These are phyloP conservation scores for Ammodytes dubius DNA, from an alignment of 2,113 vertebrate species.

Conservation along the genomic window DNA sequence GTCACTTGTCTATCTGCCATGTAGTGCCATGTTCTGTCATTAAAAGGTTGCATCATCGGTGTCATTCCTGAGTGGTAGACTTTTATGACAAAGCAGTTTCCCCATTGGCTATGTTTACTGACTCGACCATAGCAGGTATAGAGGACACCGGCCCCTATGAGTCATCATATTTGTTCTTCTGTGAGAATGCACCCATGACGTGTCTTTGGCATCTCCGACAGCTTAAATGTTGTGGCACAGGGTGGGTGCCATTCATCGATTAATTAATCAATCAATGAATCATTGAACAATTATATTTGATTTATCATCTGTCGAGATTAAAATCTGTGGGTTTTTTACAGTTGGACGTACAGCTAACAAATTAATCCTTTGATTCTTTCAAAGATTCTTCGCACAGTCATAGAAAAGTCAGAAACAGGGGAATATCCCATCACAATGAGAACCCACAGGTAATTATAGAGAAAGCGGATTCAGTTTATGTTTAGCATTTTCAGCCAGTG, in stretches of 20 bases:
- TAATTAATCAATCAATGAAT: background rate
- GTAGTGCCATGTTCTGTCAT: constrained; percentile 46
- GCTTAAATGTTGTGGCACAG: background rate
- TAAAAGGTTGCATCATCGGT: constrained; percentile 54
- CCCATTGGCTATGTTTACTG: constrained; percentile 24
- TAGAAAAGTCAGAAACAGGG: background rate
- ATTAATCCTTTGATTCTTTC: background rate
- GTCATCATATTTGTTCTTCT: constrained; percentile 29
- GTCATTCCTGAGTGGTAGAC: constrained; percentile 56
- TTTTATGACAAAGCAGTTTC: constrained; percentile 22
- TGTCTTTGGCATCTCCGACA: background rate
- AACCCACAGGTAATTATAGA: background rate
- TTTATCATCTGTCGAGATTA: background rate
- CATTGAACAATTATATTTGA: background rate
- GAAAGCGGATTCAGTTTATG: background rate
- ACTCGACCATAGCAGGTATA: constrained; percentile 30
- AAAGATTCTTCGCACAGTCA: background rate
- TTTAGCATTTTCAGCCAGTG: background rate
- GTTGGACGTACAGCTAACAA: background rate
- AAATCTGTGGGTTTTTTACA: background rate
- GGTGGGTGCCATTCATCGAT: background rate
- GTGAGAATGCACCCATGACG: background rate
- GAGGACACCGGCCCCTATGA: constrained; percentile 43
- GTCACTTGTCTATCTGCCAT: constrained; percentile 37
- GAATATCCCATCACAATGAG: background rate